Evolutionary conservation across 2,888 invertebrate genomes (phyloP), one percentile per base, ranked within the genome.

Genomic region (Chrysolina oricalcia): DNA sequence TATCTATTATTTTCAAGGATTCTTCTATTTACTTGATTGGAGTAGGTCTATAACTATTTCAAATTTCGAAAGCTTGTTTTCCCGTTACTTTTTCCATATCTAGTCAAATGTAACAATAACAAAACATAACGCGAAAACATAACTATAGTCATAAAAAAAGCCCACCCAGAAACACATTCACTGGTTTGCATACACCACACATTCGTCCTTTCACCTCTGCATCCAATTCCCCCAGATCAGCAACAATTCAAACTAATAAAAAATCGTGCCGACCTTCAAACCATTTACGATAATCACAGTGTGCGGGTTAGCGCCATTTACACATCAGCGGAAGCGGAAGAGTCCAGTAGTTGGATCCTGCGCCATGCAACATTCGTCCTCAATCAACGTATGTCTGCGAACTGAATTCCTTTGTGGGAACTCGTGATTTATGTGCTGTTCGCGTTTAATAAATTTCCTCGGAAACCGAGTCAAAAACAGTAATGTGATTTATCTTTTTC

Each of bases 241-340:
- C 41, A 15, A 63, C 46, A 62, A 73, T 73, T 62, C 21, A 62
- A 35, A 68, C 67, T 67, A 73, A 73, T 68, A 73, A 46, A 62
- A 73, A 27, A 73, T 59, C 67, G 62, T 59, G 59, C 46, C 73
- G 67, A 63, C 67, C 68, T 62, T 73, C 62, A 62, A 50, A 73
- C 67, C 48, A 48, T 73, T 73, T 73, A 68, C 17, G 46, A 68
- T 73, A 73, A 73, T 73, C 43, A 73, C 48, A 73, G 67, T 68
- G 48, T 23, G 46, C 62, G 19, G 65, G 67, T 62, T 73, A 73
- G 73, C 73, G 73, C 73, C 73, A 41, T 68, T 67, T 62, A 68
- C 59, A 46, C 10, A 41, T 9, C 8, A 53, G n/a, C 41, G n/a
- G 9, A 11, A 10, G 8, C n/a, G 11, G 40, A 73, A 62, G 23